These are phyloP conservation scores for Trinorchestia longiramus DNA, from an alignment of 1,140 invertebrate genomes.

Conservation along the genomic window DNA sequence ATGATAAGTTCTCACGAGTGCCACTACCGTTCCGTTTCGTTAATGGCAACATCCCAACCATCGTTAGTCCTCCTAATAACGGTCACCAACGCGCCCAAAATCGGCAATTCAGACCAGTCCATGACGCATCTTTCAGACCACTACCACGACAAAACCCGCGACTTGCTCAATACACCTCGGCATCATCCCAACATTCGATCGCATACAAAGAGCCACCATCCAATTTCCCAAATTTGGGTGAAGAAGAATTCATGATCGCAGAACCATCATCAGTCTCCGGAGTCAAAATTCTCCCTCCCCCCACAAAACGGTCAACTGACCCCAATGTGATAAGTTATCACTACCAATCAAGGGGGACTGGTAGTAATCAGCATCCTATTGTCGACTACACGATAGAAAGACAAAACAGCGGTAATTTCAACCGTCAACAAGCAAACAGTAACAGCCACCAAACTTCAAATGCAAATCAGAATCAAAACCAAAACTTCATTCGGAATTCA, in stretches of 20 bases:
- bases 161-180: slow-evolving; percentile 79
- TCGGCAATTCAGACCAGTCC: slow-evolving; percentile 43
- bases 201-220: background rate
- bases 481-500: background rate
- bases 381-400: background rate
- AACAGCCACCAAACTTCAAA: background rate
- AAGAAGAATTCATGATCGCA: background rate
- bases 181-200: slow-evolving; percentile 69
- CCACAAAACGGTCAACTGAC: slow-evolving; percentile 15
- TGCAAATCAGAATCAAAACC: background rate
- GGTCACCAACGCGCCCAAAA: background rate
- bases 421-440: background rate
- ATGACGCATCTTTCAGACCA: slow-evolving; percentile 4
- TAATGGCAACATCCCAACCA: slow-evolving; percentile 67
- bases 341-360: slow-evolving; percentile 14
- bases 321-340: background rate
- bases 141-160: slow-evolving; percentile 68
- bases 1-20: slow-evolving; percentile 14
- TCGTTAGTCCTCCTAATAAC: slow-evolving; percentile 70
- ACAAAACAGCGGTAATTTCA: background rate
- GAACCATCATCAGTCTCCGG: slow-evolving; percentile 6
- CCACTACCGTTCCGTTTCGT: slow-evolving; percentile 59
- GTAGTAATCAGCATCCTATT: slow-evolving; percentile 17
- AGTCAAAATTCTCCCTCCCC: background rate
- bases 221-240: background rate